Percentiles rank a stretch among this genome's conserved stretches.
Evolutionary conservation across 2,888 invertebrate genomes (phyloP).

Genomic region (Drosophila putrida): DNA sequence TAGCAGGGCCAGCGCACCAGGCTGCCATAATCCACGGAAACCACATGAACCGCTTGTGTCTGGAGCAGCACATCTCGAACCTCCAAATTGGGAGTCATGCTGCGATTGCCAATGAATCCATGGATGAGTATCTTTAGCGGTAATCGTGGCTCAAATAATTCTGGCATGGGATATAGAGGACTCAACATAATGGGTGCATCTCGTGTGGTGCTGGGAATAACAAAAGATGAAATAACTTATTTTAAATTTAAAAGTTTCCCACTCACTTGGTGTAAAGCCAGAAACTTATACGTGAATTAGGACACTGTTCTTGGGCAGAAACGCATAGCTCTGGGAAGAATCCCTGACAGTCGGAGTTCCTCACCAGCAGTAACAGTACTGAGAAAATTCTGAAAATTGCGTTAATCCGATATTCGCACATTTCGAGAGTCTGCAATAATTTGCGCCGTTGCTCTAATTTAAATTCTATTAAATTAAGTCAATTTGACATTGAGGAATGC

Average conservation of each 20-base stretch:
- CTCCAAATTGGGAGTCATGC: conserved; percentile 88
- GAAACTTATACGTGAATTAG: conserved; percentile 87
- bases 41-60: conserved; percentile 87
- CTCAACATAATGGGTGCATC: conserved; percentile 85
- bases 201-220: conserved; percentile 27
- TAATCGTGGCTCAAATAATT: conserved; percentile 77
- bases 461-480: conserved; percentile 64
- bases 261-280: conserved; percentile 88
- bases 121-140: conserved; percentile 88
- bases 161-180: conserved; percentile 56
- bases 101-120: conserved; percentile 87
- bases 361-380: conserved; percentile 5
- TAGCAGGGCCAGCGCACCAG: conserved; percentile 88
- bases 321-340: conserved; percentile 58
- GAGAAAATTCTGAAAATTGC: neutral
- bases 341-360: conserved; percentile 8
- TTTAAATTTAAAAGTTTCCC: neutral
- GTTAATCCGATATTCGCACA: conserved; percentile 47
- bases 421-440: conserved; percentile 41
- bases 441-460: conserved; percentile 36
- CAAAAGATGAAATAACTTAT: too few species aligned
- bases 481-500: conserved; percentile 37
- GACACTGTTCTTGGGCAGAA: conserved; percentile 85
- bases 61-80: conserved; percentile 88
- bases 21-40: conserved; percentile 88